Base-by-base conservation (phyloP, 2,797 vertebrate species). In the Dermochelys coriacea region DNA sequence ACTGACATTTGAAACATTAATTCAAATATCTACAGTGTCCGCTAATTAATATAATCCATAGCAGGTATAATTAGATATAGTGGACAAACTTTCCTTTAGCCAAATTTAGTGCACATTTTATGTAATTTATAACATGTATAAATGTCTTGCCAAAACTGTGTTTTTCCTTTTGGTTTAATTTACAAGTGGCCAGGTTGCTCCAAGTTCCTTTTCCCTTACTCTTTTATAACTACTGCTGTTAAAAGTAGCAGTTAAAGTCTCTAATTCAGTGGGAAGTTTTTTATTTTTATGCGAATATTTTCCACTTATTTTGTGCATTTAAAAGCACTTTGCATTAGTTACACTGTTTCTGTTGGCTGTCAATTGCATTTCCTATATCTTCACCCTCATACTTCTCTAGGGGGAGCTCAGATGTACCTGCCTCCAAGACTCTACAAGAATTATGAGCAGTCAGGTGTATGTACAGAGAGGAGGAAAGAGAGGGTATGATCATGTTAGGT, bases 71-170 rank as follows among this genome's bases (percentile, higher is more conserved):
- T 25, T 49, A 82, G 80, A 5, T 82, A 47, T 5, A 1, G 27
- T n/a, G 57, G 37, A 25, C 11, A 59, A 2, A 78, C 45, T 84
- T 55, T 71, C 64, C 37, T 0, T 0, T 87, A 84, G 0, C 37
- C 80, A 82, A 68, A 16, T 52, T 90, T 78, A 78, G 47, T 0
- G 0, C 9, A 0, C 0, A 0, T 27, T 51, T 7, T 50, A 5
- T 0, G 0, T 41, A 57, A 57, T 55, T 89, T 23, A 12, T 93
- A 75, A 95, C 9, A 74, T 45, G 0, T 11, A 45, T 1, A 34
- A n/a, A 23, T 89, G 57, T 31, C 29, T 14, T 50, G 54, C 85
- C 59, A 79, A 80, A 84, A 2, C 50, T 16, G 3, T 64, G 80
- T 10, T 27, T 61, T 61, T 23, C 49, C 27, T 54, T 85, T 90